These are phyloP conservation scores for Scopus umbretta DNA, from an alignment of 2,113 vertebrate species.

Conservation along the genomic window DNA sequence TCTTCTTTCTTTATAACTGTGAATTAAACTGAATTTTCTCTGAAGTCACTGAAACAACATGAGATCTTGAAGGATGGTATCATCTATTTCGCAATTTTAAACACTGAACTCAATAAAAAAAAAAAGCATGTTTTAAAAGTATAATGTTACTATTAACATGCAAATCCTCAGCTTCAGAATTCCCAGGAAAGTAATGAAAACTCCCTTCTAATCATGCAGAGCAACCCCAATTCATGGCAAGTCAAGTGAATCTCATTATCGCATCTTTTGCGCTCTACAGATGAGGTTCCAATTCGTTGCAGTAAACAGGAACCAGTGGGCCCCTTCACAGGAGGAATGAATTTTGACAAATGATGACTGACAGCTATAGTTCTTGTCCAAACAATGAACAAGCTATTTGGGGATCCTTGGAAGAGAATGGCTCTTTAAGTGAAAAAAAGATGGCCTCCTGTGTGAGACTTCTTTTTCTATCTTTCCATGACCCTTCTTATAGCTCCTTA, in stretches of 20 bases:
- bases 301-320: neutral
- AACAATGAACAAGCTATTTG: neutral
- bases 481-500: neutral
- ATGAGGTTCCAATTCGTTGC: neutral
- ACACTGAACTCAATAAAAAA: neutral
- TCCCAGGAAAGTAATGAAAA: neutral
- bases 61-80: neutral
- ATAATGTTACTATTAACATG: neutral
- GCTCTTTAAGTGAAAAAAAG: neutral
- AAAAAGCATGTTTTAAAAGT: neutral
- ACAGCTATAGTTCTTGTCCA: neutral
- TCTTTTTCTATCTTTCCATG: neutral
- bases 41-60: neutral
- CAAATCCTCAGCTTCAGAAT: neutral
- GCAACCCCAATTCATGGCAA: neutral
- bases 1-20: neutral
- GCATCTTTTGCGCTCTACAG: neutral
- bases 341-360: neutral
- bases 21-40: neutral
- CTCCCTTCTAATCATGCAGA: neutral
- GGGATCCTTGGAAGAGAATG: neutral
- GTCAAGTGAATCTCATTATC: neutral
- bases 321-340: neutral
- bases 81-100: neutral
- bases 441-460: neutral